Conservation (phyloP, 2,113 vertebrate genomes). For the Mixornis gularis region DNA sequence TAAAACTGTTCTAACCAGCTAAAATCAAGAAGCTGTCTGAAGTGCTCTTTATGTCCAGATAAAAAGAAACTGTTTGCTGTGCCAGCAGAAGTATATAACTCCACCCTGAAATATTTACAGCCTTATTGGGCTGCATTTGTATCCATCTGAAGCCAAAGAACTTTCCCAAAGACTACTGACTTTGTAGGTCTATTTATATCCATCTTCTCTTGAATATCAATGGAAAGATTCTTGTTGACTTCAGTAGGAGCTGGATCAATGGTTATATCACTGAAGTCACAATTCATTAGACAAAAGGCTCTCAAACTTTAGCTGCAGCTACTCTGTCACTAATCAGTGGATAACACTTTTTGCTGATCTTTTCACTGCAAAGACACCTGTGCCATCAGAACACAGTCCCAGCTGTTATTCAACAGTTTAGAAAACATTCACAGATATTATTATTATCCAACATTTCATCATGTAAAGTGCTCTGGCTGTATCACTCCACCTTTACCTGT, state of each 20-base stretch:
- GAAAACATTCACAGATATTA: background rate
- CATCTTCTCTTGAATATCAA: background rate
- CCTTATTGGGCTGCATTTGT: background rate
- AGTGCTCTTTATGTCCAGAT: background rate
- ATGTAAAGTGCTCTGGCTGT: background rate
- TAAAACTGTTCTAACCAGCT: background rate
- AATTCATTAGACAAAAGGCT: background rate
- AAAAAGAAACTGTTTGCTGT: background rate
- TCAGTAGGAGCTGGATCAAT: background rate
- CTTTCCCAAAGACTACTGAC: background rate
- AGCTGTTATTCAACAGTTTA: background rate
- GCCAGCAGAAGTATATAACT: conserved; percentile 1
- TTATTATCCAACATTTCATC: background rate
- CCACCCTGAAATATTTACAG: conserved; percentile 18
- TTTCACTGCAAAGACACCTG: background rate
- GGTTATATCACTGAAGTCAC: background rate
- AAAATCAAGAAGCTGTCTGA: background rate
- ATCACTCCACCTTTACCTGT: background rate
- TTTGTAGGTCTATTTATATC: background rate
- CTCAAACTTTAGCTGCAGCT: background rate
- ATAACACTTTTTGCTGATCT: background rate
- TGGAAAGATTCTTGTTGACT: background rate
- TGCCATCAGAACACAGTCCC: background rate
- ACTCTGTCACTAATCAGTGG: background rate
- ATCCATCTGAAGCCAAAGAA: background rate